Evolutionary conservation across 2,888 invertebrate genomes (phyloP), one percentile per base, ranked within the genome.

Genomic region (Sarcophaga carnaria): DNA sequence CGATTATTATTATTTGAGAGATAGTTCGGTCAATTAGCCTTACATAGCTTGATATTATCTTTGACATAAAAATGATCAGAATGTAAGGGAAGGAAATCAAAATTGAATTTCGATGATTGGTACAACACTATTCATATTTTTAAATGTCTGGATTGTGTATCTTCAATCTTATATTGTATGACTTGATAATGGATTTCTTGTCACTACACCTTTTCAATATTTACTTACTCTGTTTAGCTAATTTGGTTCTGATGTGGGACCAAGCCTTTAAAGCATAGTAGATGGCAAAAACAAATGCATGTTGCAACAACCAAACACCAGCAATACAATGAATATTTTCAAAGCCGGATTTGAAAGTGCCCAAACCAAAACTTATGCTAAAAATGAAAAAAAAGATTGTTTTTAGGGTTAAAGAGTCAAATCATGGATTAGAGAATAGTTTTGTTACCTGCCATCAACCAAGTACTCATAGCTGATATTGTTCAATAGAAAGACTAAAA

Each of bases 401-500:
- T 14, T 49, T 4, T 49, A 14, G 10, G 2, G 14, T 12, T 54
- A 2, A 54, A 54, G 14, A 54, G 14, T 17, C 5, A 54, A 37
- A 2, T 37, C 54, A 49, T 4, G 49, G 4, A 3, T 80, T 27
- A 0, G 4, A 5, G 10, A 49, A 60, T 14, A 8, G 11, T 12
- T 45, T 25, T 12, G 22, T 82, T 45, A 97, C 97, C 95, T 95
- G 93, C 96, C 97, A 87, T 95, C 95, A 87, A 96, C 95, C 81
- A 97, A 94, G 90, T 96, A 95, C 91, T 97, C 97, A 90, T 95
- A 95, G 62, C 89, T 91, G 14, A 96, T 94, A 25, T 96, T 94
- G 8, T 96, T 96, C 90, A 97, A 96, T 80, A 97, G 93, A 75
- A 97, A 95, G 88, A 97, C 94, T 77, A 97, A 94, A 59, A 98